A percentile compares a stretch with the other conserved stretches of the same genome.
phyloP scores from a whole-genome alignment of 1,140 invertebrate genomes.

The Colletes gigas region DNA sequence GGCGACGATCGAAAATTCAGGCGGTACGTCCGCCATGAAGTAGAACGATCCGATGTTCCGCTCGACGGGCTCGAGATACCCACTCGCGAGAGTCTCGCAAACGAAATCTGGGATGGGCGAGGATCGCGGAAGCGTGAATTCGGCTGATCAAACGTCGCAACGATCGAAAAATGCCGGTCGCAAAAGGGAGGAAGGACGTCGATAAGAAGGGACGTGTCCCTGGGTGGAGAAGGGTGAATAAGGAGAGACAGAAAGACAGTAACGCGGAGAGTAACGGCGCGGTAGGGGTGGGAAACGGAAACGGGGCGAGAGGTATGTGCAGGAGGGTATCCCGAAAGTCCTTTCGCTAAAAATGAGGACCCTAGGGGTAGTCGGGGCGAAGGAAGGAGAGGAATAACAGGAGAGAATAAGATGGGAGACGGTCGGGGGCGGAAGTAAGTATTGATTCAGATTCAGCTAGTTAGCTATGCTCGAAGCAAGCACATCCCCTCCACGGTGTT shows the following conservation, averaged over 20 bases:
- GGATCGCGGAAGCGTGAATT: conserved; percentile 59
- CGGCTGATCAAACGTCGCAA: conserved; percentile 67
- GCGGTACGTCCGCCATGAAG: not conserved
- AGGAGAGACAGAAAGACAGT: conserved; percentile 38
- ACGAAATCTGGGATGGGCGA: conserved; percentile 43
- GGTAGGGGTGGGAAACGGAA: conserved; percentile 22
- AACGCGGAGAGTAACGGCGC: conserved; percentile 24
- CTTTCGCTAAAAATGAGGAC: conserved; percentile 47
- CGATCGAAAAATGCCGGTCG: conserved; percentile 52
- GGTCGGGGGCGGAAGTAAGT: conserved; percentile 71
- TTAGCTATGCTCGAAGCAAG: conserved; percentile 75
- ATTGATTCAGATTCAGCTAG: conserved; percentile 79
- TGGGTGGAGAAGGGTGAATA: not conserved
- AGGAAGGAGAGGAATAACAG: conserved; percentile 4
- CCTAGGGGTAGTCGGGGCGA: not conserved
- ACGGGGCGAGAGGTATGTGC: conserved; percentile 39
- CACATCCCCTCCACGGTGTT: conserved; percentile 50
- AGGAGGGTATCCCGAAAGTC: conserved; percentile 42
- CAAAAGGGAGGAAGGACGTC: not conserved
- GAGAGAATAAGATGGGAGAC: conserved; percentile 42
- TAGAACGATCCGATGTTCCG: conserved; percentile 39
- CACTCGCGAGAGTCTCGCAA: conserved; percentile 29
- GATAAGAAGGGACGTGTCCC: not conserved
- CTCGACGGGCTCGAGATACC: conserved; percentile 21
- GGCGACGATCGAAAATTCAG: not conserved